Evolutionary conservation across 2,888 invertebrate species (phyloP), one percentile per base, ranked within the genome.

Genomic region (Pherbina coryleti): DNA sequence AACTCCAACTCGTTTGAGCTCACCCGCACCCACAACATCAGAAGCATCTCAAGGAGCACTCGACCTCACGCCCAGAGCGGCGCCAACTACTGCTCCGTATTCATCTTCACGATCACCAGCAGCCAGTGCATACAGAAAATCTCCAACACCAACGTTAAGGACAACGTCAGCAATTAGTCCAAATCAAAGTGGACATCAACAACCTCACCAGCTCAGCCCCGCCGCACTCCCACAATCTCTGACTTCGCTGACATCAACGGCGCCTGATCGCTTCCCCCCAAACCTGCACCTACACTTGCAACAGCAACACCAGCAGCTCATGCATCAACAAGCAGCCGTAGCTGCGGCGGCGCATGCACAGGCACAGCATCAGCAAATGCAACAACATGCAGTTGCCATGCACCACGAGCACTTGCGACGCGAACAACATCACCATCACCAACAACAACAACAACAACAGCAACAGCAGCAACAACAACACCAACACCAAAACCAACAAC

Each of bases 1-100:
- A 49, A 51, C 22, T 11, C 5, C 28, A 84, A 79, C 53, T 53
- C 77, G 22, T 17, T 76, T 75, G 49, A 82, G 83, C 64, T 84
- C 87, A 79, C 89, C 91, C 53, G 82, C 91, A 72, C 88, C 90
- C 80, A 88, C 91, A 62, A 77, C 77, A 28, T 85, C 86, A 1
- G 92, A 92, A 80, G 90, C 90, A 37, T 90, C 90, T 0, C 90
- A 92, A 82, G 92, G 92, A 31, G 92, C 92, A 3, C 86, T 93
- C 44, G 92, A 93, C 84, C 87, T 93, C 78, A 93, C 92, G 7
- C 92, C 92, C 64, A 31, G 37, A 11, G 88, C 91, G 3, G 83
- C 84, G 0, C 80, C 84, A 0, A 79, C 82, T 14, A 67, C 81
- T 11, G 67, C 83, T 80, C 77, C 71, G 11, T n/a, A 17, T n/a